Base-by-base conservation (phyloP, 2,888 invertebrate genomes). In the Noctua janthina region DNA sequence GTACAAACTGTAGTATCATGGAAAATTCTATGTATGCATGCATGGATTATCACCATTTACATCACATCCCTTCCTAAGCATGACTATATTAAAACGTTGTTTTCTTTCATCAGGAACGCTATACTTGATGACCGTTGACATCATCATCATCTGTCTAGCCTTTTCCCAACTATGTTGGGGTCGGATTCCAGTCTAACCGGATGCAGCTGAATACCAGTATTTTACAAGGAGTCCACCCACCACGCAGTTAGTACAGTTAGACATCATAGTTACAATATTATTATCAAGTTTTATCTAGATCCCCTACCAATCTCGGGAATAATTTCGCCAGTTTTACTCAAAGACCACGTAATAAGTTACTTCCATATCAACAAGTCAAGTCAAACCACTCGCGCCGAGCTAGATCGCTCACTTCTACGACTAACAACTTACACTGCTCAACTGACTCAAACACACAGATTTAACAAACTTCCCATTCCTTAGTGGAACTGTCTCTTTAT, bases 341-440 rank as follows among this genome's bases (percentile, higher is more conserved):
- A 43, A 76, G 20, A 51, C 59, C 67, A 62, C 59, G 64, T 74
- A 70, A 81, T 74, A 84, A 84, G 77, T 87, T 75, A 80, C 67
- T 80, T 84, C 73, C 64, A 75, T 77, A 87, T 84, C 84, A 85
- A 85, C 85, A 87, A 85, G 85, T 84, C 85, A 80, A 87, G 84
- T 77, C 59, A 79, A 76, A 84, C 80, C 51, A 76, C 76, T 72
- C n/a, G 72, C 71, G 54, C 76, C 71, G 35, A 80, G 79, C 77
- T 79, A 77, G 81, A 85, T 87, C 46, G 82, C 81, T 81, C 88
- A 81, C 81, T 85, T 79, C 76, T 74, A 76, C 68, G 78, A 85
- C 86, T 88, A 86, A 80, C 80, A 80, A 85, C 83, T 78, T 79
- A 77, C 82, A 79, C 68, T 49, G 68, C 51, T 87, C 75, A 70